Conservation (phyloP, 2,797 vertebrate species). For the Pangasius krempfi region DNA sequence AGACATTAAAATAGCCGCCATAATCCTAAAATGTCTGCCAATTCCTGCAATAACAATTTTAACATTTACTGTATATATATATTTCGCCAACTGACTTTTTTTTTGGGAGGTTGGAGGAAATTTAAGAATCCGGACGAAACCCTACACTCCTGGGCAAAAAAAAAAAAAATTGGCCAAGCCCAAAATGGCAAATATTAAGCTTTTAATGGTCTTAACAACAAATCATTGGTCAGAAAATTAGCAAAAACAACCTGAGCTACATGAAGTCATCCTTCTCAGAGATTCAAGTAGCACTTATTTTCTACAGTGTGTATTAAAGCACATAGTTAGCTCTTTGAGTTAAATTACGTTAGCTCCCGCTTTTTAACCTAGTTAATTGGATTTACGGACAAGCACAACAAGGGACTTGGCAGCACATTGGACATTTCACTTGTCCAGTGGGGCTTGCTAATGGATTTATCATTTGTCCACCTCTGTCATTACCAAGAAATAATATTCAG, state of each 20-base stretch:
- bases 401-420: not conserved
- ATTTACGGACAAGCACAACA: not conserved
- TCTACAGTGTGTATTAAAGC: not conserved
- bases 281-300: not conserved
- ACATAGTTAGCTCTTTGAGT: not conserved
- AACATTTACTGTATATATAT: not conserved
- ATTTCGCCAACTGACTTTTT: not conserved
- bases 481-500: not conserved
- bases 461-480: constrained; percentile 4
- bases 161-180: too few species aligned
- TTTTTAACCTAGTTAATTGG: not conserved
- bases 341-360: not conserved
- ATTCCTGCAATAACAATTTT: not conserved
- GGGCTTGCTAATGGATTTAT: not conserved
- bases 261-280: not conserved
- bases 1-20: not conserved
- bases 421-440: not conserved
- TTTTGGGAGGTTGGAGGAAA: not conserved
- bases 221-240: too few species aligned
- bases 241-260: not conserved
- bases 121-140: not conserved
- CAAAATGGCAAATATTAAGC: too few species aligned
- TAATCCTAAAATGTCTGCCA: not conserved
- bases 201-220: too few species aligned
- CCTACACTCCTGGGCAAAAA: too few species aligned